phyloP scores from a whole-genome alignment of 2,113 vertebrate species.

The Strigops habroptila region DNA sequence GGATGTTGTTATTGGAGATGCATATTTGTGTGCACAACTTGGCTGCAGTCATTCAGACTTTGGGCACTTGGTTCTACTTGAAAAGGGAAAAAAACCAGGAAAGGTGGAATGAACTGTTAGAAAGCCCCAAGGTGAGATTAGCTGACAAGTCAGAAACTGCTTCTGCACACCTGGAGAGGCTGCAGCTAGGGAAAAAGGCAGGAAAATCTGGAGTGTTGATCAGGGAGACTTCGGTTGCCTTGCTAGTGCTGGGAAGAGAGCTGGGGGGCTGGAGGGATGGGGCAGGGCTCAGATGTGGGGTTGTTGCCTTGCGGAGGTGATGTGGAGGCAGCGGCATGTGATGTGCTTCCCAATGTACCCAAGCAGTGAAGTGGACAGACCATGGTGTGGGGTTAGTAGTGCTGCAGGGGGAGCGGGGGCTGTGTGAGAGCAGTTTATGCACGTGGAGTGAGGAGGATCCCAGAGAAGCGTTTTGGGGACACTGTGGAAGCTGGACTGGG shows the following conservation, averaged over 20 bases:
- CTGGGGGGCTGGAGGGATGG: not conserved
- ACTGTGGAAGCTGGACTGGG: not conserved
- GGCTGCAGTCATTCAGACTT: not conserved
- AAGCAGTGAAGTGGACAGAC: not conserved
- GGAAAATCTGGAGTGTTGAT: not conserved
- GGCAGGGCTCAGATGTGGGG: not conserved
- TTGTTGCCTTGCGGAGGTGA: not conserved
- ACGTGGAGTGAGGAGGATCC: not conserved
- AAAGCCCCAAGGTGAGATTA: not conserved
- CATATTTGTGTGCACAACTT: not conserved
- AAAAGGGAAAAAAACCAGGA: not conserved
- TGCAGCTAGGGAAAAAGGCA: not conserved
- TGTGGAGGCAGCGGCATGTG: not conserved
- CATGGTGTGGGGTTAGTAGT: rapidly evolving
- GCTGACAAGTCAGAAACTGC: not conserved
- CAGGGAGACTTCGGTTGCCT: not conserved
- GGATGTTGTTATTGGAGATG: not conserved
- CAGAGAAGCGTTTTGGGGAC: not conserved
- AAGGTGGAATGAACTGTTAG: not conserved
- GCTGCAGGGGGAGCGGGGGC: not conserved
- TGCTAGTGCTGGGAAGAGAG: not conserved
- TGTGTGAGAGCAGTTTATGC: not conserved
- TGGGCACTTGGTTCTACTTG: not conserved
- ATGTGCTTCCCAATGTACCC: rapidly evolving
- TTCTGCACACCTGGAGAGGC: not conserved